Conservation (phyloP, 2,888 invertebrate genomes). For the Machimus rusticus region DNA sequence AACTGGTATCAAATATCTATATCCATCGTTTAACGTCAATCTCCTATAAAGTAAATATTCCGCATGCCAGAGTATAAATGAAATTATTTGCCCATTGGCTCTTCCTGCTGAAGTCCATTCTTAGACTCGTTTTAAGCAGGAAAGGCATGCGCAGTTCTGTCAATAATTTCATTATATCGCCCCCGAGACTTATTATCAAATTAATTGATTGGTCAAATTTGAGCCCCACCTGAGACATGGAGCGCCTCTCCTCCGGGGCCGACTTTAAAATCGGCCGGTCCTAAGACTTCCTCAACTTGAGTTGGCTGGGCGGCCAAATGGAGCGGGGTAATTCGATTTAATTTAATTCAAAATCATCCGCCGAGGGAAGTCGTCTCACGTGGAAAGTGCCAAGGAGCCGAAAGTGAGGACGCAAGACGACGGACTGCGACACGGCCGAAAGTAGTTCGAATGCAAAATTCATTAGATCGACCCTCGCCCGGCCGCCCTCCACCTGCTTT, state of each 20-base stretch:
- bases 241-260: background rate
- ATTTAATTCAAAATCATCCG: background rate
- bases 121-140: background rate
- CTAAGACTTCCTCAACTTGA: slow-evolving; percentile 20
- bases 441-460: background rate
- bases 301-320: background rate
- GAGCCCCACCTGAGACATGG: background rate
- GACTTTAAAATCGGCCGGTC: background rate
- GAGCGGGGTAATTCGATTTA: background rate
- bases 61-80: background rate
- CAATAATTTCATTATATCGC: slow-evolving; percentile 5
- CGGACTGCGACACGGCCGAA: background rate
- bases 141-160: background rate
- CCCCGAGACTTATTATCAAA: background rate
- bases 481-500: background rate
- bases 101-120: background rate
- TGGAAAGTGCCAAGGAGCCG: background rate
- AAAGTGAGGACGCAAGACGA: background rate
- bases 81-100: background rate
- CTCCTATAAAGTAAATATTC: background rate
- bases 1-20: no score
- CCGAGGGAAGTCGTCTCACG: background rate
- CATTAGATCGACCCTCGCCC: background rate
- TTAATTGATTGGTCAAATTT: slow-evolving; percentile 2
- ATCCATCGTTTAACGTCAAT: no score